These are phyloP conservation scores for Ganaspis sp. DNA, from an alignment of 1,140 invertebrate genomes.

Conservation along the genomic window DNA sequence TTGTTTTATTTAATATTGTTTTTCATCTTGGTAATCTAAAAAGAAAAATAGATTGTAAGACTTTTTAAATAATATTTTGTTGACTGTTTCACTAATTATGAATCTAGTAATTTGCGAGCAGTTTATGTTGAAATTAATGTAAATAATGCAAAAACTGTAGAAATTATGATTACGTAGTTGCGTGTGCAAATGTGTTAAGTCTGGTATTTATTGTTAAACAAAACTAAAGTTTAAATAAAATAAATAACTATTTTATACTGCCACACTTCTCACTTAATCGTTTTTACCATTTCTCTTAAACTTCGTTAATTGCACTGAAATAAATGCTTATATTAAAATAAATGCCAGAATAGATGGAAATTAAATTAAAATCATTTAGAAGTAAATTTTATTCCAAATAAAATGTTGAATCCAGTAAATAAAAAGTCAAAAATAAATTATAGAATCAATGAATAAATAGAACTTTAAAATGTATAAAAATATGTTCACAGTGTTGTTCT, in stretches of 20 bases:
- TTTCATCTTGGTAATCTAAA: background rate
- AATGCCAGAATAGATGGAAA: too few species aligned
- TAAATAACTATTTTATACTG: conserved; percentile 26
- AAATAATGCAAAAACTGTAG: conserved; percentile 14
- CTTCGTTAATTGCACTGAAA: background rate
- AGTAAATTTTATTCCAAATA: background rate
- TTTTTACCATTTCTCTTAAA: background rate
- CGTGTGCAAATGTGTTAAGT: background rate
- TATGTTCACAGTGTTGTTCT: background rate
- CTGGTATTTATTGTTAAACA: background rate
- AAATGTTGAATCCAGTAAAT: too few species aligned
- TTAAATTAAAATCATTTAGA: too few species aligned
- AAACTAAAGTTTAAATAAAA: background rate
- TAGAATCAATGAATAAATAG: too few species aligned
- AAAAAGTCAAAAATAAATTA: background rate
- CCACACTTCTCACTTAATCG: background rate
- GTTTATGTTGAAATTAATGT: background rate
- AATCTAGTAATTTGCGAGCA: background rate
- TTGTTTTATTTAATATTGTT: background rate
- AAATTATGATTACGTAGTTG: background rate
- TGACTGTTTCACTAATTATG: conserved; percentile 1
- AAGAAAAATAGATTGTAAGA: background rate
- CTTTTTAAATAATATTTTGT: background rate
- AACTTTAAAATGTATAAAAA: too few species aligned
- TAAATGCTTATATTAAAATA: too few species aligned